These are phyloP conservation scores for Ophion slaviceki DNA, from an alignment of 2,888 invertebrate genomes.

Conservation along the genomic window DNA sequence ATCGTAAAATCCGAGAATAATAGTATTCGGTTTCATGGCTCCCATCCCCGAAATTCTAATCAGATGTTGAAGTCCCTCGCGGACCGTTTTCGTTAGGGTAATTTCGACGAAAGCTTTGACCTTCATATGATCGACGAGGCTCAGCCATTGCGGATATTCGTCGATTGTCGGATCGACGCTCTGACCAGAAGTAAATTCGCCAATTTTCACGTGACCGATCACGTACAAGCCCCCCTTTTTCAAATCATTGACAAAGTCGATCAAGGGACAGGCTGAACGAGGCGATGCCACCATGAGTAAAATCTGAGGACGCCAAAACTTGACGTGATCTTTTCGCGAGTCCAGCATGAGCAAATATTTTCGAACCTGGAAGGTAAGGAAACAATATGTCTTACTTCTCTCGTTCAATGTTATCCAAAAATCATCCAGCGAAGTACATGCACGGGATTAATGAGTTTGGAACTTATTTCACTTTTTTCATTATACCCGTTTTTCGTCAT, in stretches of 20 bases:
- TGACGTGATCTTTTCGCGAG: slow-evolving; percentile 98
- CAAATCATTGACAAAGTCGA: slow-evolving; percentile 98
- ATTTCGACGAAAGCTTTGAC: slow-evolving; percentile 98
- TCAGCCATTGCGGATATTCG: slow-evolving; percentile 95
- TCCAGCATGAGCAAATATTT: slow-evolving; percentile 98
- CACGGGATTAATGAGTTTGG: neutral
- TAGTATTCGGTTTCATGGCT: slow-evolving; percentile 99
- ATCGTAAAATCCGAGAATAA: slow-evolving; percentile 97
- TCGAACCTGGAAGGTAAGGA: slow-evolving; percentile 87
- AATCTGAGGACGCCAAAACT: slow-evolving; percentile 99
- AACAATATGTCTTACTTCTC: neutral
- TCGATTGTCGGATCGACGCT: slow-evolving; percentile 89
- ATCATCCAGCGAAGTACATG: neutral
- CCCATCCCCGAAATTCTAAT: slow-evolving; percentile 97
- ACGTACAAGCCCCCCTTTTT: slow-evolving; percentile 97
- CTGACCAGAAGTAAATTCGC: slow-evolving; percentile 84
- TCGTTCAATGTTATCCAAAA: neutral
- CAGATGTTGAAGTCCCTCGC: slow-evolving; percentile 96
- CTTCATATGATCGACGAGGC: slow-evolving; percentile 96
- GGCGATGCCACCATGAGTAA: slow-evolving; percentile 96
- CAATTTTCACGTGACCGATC: slow-evolving; percentile 92
- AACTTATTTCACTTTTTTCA: neutral
- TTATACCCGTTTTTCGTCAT: neutral
- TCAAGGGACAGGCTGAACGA: slow-evolving; percentile 94
- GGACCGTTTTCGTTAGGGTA: slow-evolving; percentile 92